Evolutionary conservation across 2,797 vertebrate species (phyloP).

Genomic region (Enteromius viviparus): DNA sequence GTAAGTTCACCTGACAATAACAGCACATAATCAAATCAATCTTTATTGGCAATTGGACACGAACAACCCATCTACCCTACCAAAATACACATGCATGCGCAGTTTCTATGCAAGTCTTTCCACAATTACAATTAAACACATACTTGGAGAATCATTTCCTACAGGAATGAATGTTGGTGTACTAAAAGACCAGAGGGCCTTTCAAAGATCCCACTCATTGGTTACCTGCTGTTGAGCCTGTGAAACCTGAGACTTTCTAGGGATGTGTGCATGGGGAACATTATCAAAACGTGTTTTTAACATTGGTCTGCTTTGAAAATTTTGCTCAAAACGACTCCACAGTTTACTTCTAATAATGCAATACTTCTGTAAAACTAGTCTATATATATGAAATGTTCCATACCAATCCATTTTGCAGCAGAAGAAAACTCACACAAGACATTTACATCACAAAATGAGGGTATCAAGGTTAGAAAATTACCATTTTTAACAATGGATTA

Average conservation of each 20-base stretch:
- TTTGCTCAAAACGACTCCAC: neutral
- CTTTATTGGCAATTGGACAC: slow-evolving; percentile 78
- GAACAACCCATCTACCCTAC: slow-evolving; percentile 91
- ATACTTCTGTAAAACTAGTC: neutral
- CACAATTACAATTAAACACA: slow-evolving; percentile 78
- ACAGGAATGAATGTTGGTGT: slow-evolving; percentile 55
- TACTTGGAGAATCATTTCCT: slow-evolving; percentile 69
- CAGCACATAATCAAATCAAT: slow-evolving; percentile 76
- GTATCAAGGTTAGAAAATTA: slow-evolving; percentile 9
- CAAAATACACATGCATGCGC: slow-evolving; percentile 92
- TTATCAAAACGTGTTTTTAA: slow-evolving; percentile 24
- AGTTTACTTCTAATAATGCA: neutral
- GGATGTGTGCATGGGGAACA: slow-evolving; percentile 34
- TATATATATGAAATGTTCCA: neutral
- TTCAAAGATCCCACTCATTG: slow-evolving; percentile 35
- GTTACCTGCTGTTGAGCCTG: slow-evolving; percentile 51
- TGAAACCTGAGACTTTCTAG: slow-evolving; percentile 50
- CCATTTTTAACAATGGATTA: slow-evolving; percentile 36
- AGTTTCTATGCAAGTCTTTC: slow-evolving; percentile 85
- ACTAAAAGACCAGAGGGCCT: slow-evolving; percentile 48
- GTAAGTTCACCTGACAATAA: slow-evolving; percentile 46
- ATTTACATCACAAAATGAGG: neutral
- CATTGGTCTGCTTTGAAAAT: slow-evolving; percentile 21
- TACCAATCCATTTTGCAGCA: slow-evolving; percentile 17
- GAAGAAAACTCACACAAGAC: slow-evolving; percentile 56